Conservation (phyloP, 2,888 invertebrate genomes). For the Scaptodrosophila latifasciaeformis region DNA sequence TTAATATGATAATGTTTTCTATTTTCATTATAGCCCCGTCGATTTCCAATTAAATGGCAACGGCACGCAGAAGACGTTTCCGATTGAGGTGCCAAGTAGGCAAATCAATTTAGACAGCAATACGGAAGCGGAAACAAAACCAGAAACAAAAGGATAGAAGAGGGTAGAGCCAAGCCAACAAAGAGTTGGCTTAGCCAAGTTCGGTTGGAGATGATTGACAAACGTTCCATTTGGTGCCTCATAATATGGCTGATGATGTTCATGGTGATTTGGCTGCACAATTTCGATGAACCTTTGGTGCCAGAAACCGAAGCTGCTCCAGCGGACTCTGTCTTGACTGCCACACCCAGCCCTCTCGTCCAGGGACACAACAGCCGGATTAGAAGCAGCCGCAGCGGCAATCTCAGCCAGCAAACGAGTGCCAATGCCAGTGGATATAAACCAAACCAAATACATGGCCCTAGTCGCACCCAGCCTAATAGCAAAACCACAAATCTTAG, state of each 20-base stretch:
- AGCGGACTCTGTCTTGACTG: conserved; percentile 21
- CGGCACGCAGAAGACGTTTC: conserved; percentile 56
- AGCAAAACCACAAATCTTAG: too few relatives aligned
- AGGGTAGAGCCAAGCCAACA: not conserved
- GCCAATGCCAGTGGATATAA: conserved; percentile 24
- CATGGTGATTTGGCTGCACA: conserved; percentile 74
- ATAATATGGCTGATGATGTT: conserved; percentile 72
- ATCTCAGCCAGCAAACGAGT: conserved; percentile 12
- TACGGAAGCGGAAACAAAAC: conserved; percentile 9
- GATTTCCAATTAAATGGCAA: conserved; percentile 54
- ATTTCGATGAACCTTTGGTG: conserved; percentile 69
- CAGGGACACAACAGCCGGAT: conserved; percentile 16
- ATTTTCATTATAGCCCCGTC: conserved; percentile 30
- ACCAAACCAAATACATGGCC: conserved; percentile 56
- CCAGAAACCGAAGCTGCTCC: conserved; percentile 46
- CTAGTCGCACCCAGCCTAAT: conserved; percentile 56
- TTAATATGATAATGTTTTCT: conserved; percentile 1
- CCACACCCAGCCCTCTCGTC: too few relatives aligned
- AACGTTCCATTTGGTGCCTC: conserved; percentile 71
- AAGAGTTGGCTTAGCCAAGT: too few relatives aligned
- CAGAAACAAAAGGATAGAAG: not conserved
- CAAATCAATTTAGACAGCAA: not conserved
- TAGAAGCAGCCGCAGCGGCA: conserved; percentile 8
- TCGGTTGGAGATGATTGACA: conserved; percentile 73
- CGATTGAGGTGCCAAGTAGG: conserved; percentile 43